Percentiles rank a stretch among this genome's conserved stretches.
phyloP scores from a whole-genome alignment of 2,888 invertebrate species.

The Holacanthella duospinosa region DNA sequence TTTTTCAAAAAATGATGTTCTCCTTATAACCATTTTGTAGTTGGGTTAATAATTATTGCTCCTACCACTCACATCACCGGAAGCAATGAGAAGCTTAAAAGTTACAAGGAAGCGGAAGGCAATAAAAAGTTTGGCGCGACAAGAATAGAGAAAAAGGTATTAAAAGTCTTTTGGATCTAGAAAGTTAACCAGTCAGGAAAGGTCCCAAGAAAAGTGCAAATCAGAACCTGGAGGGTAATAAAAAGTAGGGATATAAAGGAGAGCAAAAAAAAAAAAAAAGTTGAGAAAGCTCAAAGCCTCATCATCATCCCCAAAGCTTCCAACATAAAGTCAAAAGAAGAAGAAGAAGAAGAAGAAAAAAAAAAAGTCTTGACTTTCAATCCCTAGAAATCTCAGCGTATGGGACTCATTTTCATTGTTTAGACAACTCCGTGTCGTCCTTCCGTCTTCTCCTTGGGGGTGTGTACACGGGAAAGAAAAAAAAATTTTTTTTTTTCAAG shows the following conservation, averaged over 20 bases:
- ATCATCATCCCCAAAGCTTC: not conserved
- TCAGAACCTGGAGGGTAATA: slow-evolving; percentile 4
- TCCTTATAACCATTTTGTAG: too few relatives aligned
- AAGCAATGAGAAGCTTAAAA: too few relatives aligned
- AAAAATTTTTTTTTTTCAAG: too few relatives aligned
- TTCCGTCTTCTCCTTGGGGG: not conserved
- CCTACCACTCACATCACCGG: too few relatives aligned
- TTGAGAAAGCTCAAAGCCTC: not conserved
- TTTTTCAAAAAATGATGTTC: too few relatives aligned
- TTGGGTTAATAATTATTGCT: too few relatives aligned
- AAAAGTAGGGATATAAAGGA: not conserved
- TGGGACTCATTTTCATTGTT: not conserved
- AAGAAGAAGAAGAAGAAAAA: not conserved
- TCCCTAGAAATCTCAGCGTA: not conserved
- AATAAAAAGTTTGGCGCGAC: too few relatives aligned
- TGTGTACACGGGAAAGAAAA: not conserved
- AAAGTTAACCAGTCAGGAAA: not conserved
- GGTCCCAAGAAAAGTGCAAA: not conserved
- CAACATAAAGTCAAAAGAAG: too few relatives aligned
- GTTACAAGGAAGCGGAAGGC: not conserved
- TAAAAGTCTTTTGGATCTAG: too few relatives aligned
- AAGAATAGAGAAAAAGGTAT: not conserved
- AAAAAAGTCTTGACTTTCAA: not conserved
- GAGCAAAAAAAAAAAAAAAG: not conserved
- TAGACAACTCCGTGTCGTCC: not conserved